These are phyloP conservation scores for Callopanchax toddi DNA, from an alignment of 2,113 vertebrate genomes.

Conservation along the genomic window DNA sequence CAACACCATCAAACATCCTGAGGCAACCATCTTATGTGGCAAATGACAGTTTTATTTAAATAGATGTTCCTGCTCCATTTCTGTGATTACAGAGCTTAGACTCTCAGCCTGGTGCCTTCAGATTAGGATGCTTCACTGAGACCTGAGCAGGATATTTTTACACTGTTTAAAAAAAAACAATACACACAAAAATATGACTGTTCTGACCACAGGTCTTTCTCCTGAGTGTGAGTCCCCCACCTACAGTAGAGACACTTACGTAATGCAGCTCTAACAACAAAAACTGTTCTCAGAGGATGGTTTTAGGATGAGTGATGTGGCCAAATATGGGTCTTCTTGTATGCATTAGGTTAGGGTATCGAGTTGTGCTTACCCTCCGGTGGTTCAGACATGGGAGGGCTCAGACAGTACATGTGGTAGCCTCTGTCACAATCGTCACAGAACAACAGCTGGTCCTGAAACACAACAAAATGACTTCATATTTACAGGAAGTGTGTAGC, in stretches of 20 bases:
- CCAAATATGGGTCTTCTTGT: not conserved
- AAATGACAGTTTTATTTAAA: conserved; percentile 36
- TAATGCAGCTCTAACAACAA: conserved; percentile 12
- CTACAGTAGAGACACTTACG: conserved; percentile 26
- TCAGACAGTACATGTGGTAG: conserved; percentile 96
- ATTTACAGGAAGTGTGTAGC: not conserved
- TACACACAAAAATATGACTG: not conserved
- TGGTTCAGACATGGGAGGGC: conserved; percentile 93
- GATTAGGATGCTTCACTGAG: not conserved
- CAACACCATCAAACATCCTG: conserved; percentile 60
- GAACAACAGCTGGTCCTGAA: conserved; percentile 92
- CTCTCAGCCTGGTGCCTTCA: not conserved
- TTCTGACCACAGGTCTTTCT: conserved; percentile 14
- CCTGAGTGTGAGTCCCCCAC: conserved; percentile 19
- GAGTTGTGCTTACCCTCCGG: conserved; percentile 85
- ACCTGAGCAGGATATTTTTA: not conserved
- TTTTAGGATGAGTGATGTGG: conserved; percentile 5
- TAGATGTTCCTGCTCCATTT: conserved; percentile 20
- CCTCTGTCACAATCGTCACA: conserved; percentile 94
- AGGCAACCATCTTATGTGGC: conserved; percentile 53
- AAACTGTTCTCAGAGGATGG: conserved; percentile 1
- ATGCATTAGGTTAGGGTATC: not conserved
- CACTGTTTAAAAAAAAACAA: not conserved
- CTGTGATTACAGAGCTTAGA: not conserved
- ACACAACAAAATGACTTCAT: conserved; percentile 27